Evolutionary conservation across 2,888 invertebrate genomes (phyloP).

Genomic region (Heliconius aoede): DNA sequence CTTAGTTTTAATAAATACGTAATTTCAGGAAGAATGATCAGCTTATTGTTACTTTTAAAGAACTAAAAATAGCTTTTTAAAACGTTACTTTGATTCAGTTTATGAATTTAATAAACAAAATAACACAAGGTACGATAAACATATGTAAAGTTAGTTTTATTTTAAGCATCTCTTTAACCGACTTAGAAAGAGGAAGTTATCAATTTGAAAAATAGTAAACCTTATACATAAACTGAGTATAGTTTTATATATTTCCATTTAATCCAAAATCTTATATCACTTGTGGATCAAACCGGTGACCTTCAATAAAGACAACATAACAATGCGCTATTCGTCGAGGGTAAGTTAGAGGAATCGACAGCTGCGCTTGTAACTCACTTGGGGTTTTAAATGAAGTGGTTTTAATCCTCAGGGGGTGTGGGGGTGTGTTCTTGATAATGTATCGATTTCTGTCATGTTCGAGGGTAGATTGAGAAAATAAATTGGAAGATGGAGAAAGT

Average conservation of each 20-base stretch:
- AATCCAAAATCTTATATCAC: neutral
- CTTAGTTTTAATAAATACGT: neutral
- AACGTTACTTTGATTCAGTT: constrained; percentile 10
- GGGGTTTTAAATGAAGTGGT: constrained; percentile 9
- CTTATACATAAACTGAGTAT: neutral
- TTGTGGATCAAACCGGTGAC: neutral
- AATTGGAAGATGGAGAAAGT: neutral
- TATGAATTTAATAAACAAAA: constrained; percentile 22
- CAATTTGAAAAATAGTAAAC: neutral
- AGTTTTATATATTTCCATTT: neutral
- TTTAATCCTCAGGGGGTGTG: neutral
- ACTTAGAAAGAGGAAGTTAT: neutral
- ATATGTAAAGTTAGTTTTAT: neutral
- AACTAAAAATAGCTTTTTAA: constrained; percentile 9
- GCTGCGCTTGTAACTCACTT: constrained; percentile 22
- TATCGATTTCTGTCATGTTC: constrained; percentile 10
- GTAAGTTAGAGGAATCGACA: constrained; percentile 22
- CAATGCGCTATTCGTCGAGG: neutral
- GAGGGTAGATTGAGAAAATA: constrained; percentile 2
- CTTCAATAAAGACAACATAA: neutral
- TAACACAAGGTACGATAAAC: neutral
- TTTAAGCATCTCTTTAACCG: too few relatives aligned
- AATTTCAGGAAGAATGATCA: neutral
- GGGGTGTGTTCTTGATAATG: constrained; percentile 9
- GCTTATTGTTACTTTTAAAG: neutral